phyloP scores from a whole-genome alignment of 2,797 vertebrate genomes.

The Cetoscarus ocellatus region DNA sequence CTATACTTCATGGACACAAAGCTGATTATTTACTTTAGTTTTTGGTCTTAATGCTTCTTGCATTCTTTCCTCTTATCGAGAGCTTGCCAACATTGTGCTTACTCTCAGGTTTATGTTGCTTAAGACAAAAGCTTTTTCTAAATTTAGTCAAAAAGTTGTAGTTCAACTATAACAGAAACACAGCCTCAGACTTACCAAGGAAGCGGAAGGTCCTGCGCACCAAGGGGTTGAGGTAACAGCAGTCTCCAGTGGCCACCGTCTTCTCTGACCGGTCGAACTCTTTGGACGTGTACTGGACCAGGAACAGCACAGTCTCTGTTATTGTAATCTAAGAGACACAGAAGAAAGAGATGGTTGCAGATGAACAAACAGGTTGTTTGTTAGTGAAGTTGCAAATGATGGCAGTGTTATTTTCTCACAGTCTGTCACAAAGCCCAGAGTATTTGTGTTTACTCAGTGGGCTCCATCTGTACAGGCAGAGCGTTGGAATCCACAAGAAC shows the following conservation, averaged over 20 bases:
- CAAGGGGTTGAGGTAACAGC: conserved; percentile 98
- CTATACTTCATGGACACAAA: too few species aligned
- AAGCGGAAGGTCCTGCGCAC: conserved; percentile 96
- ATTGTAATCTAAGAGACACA: conserved; percentile 88
- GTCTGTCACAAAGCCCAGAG: conserved; percentile 14
- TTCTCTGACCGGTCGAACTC: conserved; percentile 97
- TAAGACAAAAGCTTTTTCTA: too few species aligned
- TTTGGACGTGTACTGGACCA: conserved; percentile 96
- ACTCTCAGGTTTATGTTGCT: too few species aligned
- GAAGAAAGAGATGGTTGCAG: conserved; percentile 3
- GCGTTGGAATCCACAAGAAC: conserved; percentile 34
- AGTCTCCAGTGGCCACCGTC: conserved; percentile 96
- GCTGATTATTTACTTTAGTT: too few species aligned
- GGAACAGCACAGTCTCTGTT: conserved; percentile 96
- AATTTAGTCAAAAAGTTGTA: too few species aligned
- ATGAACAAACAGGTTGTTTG: not conserved
- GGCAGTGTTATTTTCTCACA: not conserved
- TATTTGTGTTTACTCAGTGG: conserved; percentile 17
- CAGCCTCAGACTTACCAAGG: conserved; percentile 87
- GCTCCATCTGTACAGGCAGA: conserved; percentile 56
- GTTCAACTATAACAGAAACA: too few species aligned
- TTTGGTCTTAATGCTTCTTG: too few species aligned
- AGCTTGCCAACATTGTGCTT: too few species aligned
- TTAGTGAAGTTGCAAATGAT: not conserved
- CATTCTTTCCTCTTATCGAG: too few species aligned